phyloP scores from a whole-genome alignment of 2,797 vertebrate genomes.

The Sebastolobus alascanus region DNA sequence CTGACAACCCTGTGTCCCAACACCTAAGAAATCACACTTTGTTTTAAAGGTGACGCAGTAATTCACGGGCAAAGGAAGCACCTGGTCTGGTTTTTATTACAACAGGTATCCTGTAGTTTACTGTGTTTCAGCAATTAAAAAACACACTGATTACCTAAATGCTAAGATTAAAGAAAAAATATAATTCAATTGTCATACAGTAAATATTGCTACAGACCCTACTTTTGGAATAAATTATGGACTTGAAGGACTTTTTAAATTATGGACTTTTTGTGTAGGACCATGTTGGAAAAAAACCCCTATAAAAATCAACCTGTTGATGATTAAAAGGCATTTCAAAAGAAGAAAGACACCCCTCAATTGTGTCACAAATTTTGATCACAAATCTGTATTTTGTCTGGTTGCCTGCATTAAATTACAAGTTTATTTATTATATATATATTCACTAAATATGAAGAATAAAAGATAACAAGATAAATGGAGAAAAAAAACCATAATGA shows the following conservation, averaged over 20 bases:
- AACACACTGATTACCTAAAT: not conserved
- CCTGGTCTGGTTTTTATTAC: not conserved
- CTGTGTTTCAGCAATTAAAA: not conserved
- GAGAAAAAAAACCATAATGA: too few relatives aligned
- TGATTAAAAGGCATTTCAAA: not conserved
- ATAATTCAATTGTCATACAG: not conserved
- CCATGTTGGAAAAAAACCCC: too few relatives aligned
- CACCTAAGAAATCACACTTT: not conserved
- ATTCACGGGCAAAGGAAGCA: not conserved
- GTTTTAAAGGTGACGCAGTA: too few relatives aligned
- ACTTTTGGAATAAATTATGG: not conserved
- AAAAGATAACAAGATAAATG: too few relatives aligned
- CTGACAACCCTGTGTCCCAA: rapidly evolving
- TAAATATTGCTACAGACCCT: too few relatives aligned
- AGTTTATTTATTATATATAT: not conserved
- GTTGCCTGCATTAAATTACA: not conserved
- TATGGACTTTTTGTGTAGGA: too few relatives aligned
- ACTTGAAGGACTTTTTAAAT: not conserved
- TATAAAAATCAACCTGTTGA: not conserved
- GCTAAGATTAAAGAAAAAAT: too few relatives aligned
- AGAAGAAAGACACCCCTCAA: not conserved
- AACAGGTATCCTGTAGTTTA: not conserved
- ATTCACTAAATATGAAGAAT: too few relatives aligned
- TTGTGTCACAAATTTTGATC: too few relatives aligned
- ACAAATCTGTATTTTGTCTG: not conserved